Evolutionary conservation across 2,797 vertebrate genomes (phyloP).

Genomic region (Onychomys torridus): DNA sequence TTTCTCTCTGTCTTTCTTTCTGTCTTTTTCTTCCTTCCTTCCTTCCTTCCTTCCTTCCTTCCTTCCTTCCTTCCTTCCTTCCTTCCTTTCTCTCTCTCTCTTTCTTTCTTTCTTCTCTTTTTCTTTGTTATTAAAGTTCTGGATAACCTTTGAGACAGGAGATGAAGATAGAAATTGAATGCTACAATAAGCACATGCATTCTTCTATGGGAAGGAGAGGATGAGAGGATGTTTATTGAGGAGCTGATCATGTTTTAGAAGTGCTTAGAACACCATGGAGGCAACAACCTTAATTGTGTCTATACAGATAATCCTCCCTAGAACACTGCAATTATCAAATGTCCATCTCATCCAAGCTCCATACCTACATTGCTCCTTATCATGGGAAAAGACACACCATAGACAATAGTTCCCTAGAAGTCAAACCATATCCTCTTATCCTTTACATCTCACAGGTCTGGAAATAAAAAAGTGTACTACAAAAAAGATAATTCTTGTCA

Average conservation of each 20-base stretch:
- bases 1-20: no score
- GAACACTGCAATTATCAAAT: conserved; percentile 70
- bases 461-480: conserved; percentile 74
- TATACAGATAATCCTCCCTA: conserved; percentile 70
- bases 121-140: neutral
- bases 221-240: conserved; percentile 12
- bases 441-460: conserved; percentile 69
- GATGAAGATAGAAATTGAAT: conserved; percentile 36
- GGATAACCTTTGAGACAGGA: conserved; percentile 2
- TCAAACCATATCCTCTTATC: conserved; percentile 68
- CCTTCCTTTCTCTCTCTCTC: no score
- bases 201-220: conserved; percentile 29
- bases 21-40: accelerated
- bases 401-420: conserved; percentile 71
- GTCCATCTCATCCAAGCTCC: conserved; percentile 55
- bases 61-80: no score
- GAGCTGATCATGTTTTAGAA: conserved; percentile 65
- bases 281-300: conserved; percentile 73
- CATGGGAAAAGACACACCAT: neutral
- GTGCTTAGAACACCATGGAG: conserved; percentile 59
- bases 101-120: no score
- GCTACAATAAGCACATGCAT: neutral
- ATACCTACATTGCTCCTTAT: conserved; percentile 70
- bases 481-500: conserved; percentile 80
- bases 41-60: no score